Base-by-base conservation (phyloP, 2,888 invertebrate genomes). In the Lottia gigantea region DNA sequence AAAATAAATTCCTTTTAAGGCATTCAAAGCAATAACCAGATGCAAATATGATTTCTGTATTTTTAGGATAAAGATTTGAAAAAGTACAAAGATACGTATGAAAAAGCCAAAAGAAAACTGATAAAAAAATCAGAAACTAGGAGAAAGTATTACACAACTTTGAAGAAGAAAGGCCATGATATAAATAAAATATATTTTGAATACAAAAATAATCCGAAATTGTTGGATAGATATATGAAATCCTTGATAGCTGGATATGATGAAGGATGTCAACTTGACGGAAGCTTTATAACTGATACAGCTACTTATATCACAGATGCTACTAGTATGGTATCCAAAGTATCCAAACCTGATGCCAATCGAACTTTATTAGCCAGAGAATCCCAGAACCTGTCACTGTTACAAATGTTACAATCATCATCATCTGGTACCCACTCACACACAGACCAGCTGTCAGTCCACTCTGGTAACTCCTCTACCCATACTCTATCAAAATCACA, bases 331-430 rank as follows among this genome's bases (percentile, higher is more conserved):
- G 23, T 19, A 19, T 55, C 55, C 11, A 19, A 19, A 11, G 1
- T 19, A 2, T 55, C 55, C 4, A 55, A 23, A 14, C 19, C 19
- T 4, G 19, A 23, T 11, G 55, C 55, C 11, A 55, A 55, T 55
- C 55, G 19, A 14, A 55, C 55, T 23, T 14, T 55, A 7, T 23
- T 55, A 19, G 55, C 55, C 14, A 55, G 55, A 11, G 55, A 55
- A 14, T 55, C 55, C 19, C 55, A 55, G 55, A 55, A 55, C 55
- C 14, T 55, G 55, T 23, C 55, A 23, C 19, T 55, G 55, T 55
- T 55, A 55, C 19, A 55, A 14, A 11, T 23, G 55, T 23, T 55
- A 15, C 19, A 55, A 19, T 23, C 55, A 23, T 55, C 55, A 19
- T 23, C 55, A 23, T n/a, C n/a, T n/a, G 55, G 55, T 1, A 19